phyloP scores from a whole-genome alignment of 2,797 vertebrate genomes.

The Lophotriccus pileatus region DNA sequence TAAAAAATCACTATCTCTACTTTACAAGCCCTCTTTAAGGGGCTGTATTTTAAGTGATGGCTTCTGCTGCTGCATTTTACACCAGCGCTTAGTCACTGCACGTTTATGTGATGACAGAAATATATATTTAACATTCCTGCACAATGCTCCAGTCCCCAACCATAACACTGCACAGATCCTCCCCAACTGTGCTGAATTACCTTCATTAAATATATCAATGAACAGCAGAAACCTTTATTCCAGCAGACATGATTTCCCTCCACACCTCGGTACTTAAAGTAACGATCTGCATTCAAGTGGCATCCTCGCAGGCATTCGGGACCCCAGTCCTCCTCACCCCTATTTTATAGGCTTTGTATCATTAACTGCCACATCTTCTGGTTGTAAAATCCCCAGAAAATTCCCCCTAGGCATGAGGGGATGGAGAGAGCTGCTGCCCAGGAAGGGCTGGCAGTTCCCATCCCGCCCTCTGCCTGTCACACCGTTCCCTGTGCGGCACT shows the following conservation, averaged over 20 bases:
- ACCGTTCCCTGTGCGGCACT: rapidly evolving
- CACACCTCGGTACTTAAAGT: conserved; percentile 35
- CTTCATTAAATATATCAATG: conserved; percentile 20
- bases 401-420: background rate
- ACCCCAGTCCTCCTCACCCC: background rate
- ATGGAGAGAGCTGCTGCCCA: background rate
- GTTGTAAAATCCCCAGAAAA: background rate
- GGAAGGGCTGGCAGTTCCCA: background rate
- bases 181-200: background rate
- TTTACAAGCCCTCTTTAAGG: background rate
- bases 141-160: background rate
- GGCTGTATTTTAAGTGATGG: background rate
- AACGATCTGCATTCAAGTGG: conserved; percentile 16
- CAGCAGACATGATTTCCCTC: background rate
- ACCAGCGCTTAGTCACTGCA: background rate
- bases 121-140: background rate
- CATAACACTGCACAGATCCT: background rate
- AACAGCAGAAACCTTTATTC: conserved; percentile 5
- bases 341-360: background rate
- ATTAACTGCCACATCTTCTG: background rate
- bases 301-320: background rate
- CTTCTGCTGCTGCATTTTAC: background rate
- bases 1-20: background rate
- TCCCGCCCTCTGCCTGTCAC: rapidly evolving
- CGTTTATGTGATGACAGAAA: background rate